Evolutionary conservation across 1,140 invertebrate genomes (phyloP), one percentile per base, ranked within the genome.

Genomic region (Nasonia giraulti): DNA sequence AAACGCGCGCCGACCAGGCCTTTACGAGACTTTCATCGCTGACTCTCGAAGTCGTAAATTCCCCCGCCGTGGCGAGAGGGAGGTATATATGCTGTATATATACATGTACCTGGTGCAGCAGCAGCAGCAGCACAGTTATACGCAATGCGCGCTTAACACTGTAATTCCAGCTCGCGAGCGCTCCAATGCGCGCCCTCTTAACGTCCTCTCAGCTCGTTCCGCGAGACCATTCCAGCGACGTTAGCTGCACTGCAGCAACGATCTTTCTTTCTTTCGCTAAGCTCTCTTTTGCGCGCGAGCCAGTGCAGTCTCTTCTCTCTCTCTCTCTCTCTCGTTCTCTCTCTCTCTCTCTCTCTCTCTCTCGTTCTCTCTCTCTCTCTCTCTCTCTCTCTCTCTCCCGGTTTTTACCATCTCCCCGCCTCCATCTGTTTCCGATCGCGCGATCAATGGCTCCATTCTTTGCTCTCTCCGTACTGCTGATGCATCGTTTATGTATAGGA

Each of bases 1-100:
- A 80, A 84, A 80, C 66, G 83, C 83, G 37, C 55, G 55, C 55
- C 14, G 76, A 20, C 11, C 44, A 10, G 69, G 83, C 86, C 80
- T 91, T 90, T 89, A 91, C 87, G 90, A 90, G 89, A 91, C 88
- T 89, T 90, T 90, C 89, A 90, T 90, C 89, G 89, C 87, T 88
- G 87, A 89, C 88, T 89, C 88, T 81, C 83, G 76, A 80, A 88
- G 87, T 89, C 89, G 88, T 91, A 92, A 92, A 91, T 91, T 89
- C 87, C 86, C 85, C 62, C 55, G 55, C 20, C 55, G 55, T 55
- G 17, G 14, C 5, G 79, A 12, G 75, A 17, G 12, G 78, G 20
- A 55, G 62, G 74, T 50, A 85, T 50, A 85, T 68, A 50, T 76
- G 73, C 12, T 50, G 62, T 31, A 66, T 69, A 62, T 37, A 37